Base-by-base conservation (phyloP, 2,113 vertebrate species). In the Ageneiosus marmoratus region DNA sequence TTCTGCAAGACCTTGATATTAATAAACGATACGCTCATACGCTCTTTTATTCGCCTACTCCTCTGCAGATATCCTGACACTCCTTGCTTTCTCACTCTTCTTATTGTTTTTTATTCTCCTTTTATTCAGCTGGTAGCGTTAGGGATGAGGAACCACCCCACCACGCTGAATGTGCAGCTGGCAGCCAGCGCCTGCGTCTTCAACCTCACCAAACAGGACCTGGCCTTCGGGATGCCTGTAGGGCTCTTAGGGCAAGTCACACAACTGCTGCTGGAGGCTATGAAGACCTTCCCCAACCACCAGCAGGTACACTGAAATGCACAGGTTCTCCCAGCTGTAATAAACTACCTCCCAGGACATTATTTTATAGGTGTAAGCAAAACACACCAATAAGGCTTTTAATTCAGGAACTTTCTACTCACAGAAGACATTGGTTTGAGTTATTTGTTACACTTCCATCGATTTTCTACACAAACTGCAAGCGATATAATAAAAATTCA, bases 251-350 rank as follows among this genome's bases (percentile, higher is more conserved):
- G 97, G 0, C 95, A 95, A 0, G 94, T 98, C 90, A 98, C 97
- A 20, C 97, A 98, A 88, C 92, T 99, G 73, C 95, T 99, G 0
- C 94, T 99, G 80, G 97, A 98, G 89, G 98, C 97, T 87, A 99
- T 99, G 98, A 96, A 96, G 89, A 97, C 97, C 72, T 99, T 99
- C 87, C 98, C 98, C 51, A 99, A 99, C 85, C 98, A 99, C 88
- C 98, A 99, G 69, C 98, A 95, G 94, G 94, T 95, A 90, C 11
- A 9, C 16, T 20, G 0, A 9, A 22, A 37, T 16, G 7, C 46
- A 75, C 7, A 0, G 8, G 15, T 29, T 51, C 46, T 74, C 10
- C 34, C 29, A 5, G 3, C 6, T 53, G 4, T 53, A n/a, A n/a
- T n/a, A n/a, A n/a, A n/a, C n/a, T n/a, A 32, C 32, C 22, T 2